Evolutionary conservation across 2,113 vertebrate genomes (phyloP).

Genomic region (Uria lomvia): DNA sequence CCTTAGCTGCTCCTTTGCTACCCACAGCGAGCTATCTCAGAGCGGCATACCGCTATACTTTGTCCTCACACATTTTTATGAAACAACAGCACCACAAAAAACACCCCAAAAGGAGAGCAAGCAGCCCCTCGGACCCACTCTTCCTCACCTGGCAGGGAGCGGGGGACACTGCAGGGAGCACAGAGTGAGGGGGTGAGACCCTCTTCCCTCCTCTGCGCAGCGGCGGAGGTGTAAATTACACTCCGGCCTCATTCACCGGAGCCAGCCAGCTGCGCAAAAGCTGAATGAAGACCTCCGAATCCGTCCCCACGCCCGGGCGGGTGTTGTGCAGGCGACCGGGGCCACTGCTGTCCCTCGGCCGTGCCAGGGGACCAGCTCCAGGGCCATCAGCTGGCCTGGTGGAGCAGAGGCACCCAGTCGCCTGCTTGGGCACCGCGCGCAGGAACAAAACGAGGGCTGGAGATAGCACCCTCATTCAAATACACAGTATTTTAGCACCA

Average conservation of each 20-base stretch:
- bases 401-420: background rate
- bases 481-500: background rate
- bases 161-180: background rate
- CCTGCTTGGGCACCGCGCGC: background rate
- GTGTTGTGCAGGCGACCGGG: background rate
- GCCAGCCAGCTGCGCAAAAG: background rate
- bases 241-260: background rate
- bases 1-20: background rate
- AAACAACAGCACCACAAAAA: background rate
- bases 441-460: background rate
- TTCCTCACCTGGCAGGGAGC: background rate
- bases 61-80: background rate
- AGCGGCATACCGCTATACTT: background rate
- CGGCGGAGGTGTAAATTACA: background rate
- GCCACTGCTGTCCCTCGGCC: background rate
- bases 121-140: background rate
- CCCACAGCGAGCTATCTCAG: background rate
- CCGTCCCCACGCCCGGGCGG: fast-evolving
- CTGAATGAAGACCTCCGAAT: background rate
- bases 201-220: background rate
- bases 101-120: background rate
- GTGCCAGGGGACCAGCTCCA: background rate
- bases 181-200: fast-evolving
- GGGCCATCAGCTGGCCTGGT: background rate
- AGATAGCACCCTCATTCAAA: constrained; percentile 21